A percentile compares a stretch with the other conserved stretches of the same genome.
Conservation (phyloP, 2,797 vertebrate genomes). For the Micromesistius poutassou region DNA sequence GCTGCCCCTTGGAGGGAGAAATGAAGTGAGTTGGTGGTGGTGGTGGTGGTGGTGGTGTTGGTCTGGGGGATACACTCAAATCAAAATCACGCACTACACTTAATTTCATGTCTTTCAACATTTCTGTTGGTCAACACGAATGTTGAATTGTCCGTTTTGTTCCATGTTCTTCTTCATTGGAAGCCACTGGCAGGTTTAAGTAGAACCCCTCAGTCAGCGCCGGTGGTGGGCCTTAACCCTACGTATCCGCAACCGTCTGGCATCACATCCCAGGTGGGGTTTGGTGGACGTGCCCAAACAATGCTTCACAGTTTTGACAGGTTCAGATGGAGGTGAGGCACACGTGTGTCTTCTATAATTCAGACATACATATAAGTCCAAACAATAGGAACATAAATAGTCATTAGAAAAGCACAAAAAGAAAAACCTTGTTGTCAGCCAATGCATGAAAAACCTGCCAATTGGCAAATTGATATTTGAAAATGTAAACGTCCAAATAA, state of each 20-base stretch:
- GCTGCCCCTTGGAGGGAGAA: conserved; percentile 42
- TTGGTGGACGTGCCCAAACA: background rate
- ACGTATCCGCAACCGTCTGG: conserved; percentile 16
- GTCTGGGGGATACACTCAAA: no score
- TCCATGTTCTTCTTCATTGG: background rate
- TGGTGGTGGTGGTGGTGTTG: background rate
- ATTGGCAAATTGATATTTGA: background rate
- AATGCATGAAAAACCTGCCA: background rate
- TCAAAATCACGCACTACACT: no score
- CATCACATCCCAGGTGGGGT: conserved; percentile 2
- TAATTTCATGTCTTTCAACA: no score
- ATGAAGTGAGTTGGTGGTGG: background rate
- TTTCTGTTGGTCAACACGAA: no score
- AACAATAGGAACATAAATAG: background rate
- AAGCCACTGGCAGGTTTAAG: conserved; percentile 1
- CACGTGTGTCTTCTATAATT: background rate
- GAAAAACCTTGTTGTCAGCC: background rate
- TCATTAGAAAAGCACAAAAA: background rate
- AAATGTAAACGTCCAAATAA: no score
- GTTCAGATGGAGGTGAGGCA: background rate
- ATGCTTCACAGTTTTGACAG: background rate
- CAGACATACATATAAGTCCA: background rate
- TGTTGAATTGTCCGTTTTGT: background rate
- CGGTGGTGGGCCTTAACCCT: background rate
- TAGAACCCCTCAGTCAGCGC: conserved; percentile 20